Evolutionary conservation across 2,888 invertebrate genomes (phyloP).

Genomic region (Pammene fasciana): DNA sequence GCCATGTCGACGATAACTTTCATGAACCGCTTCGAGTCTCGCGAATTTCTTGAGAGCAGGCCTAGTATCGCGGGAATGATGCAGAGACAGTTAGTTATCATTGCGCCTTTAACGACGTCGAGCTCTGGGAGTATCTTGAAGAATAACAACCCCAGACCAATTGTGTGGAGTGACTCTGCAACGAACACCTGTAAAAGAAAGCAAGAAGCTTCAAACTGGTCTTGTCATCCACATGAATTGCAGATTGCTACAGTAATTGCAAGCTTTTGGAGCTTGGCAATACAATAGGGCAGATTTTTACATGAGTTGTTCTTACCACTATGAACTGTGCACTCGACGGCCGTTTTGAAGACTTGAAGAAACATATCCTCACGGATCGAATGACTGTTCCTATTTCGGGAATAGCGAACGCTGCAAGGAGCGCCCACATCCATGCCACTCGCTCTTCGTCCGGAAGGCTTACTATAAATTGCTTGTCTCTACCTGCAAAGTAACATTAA

Average conservation of each 20-base stretch:
- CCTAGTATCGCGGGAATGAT: slow-evolving; percentile 92
- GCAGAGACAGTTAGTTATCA: slow-evolving; percentile 97
- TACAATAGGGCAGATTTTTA: too few relatives aligned
- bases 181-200: slow-evolving; percentile 85
- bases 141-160: slow-evolving; percentile 93
- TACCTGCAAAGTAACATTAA: slow-evolving; percentile 82
- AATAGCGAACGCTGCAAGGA: slow-evolving; percentile 92
- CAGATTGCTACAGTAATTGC: too few relatives aligned
- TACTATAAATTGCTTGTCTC: slow-evolving; percentile 93
- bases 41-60: slow-evolving; percentile 90
- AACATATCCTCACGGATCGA: slow-evolving; percentile 92
- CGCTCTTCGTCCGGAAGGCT: slow-evolving; percentile 92
- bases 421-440: slow-evolving; percentile 96
- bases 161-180: slow-evolving; percentile 94
- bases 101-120: slow-evolving; percentile 97
- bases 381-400: slow-evolving; percentile 95
- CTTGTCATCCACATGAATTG: too few relatives aligned
- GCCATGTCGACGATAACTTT: slow-evolving; percentile 92
- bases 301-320: slow-evolving; percentile 61
- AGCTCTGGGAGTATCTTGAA: slow-evolving; percentile 95
- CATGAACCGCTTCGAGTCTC: slow-evolving; percentile 90
- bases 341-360: slow-evolving; percentile 93
- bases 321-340: slow-evolving; percentile 84
- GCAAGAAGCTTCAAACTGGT: too few relatives aligned
- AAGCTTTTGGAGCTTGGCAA: too few relatives aligned